phyloP scores from a whole-genome alignment of 2,113 vertebrate genomes.

The Felis chaus region DNA sequence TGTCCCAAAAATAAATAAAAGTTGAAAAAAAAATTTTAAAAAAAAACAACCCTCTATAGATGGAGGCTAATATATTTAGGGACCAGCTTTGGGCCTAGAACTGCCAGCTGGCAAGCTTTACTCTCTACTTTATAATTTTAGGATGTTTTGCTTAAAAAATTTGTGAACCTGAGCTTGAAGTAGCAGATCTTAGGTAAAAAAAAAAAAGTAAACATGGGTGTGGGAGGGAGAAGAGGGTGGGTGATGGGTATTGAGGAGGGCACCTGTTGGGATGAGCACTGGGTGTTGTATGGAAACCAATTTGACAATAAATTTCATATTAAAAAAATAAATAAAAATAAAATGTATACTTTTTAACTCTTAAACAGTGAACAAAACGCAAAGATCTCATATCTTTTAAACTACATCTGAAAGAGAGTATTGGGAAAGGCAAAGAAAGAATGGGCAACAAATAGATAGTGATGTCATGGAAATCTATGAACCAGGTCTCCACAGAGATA shows the following conservation, averaged over 20 bases:
- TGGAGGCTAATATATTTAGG: neutral
- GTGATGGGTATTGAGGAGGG: too few species aligned
- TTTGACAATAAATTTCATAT: too few species aligned
- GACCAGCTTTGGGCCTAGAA: too few species aligned
- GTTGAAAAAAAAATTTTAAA: too few species aligned
- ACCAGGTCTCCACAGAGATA: neutral
- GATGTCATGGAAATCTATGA: neutral
- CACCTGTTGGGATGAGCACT: too few species aligned
- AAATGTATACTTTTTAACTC: too few species aligned
- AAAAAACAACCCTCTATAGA: neutral
- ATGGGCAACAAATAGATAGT: neutral
- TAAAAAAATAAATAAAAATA: neutral
- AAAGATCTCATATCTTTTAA: constrained; percentile 18
- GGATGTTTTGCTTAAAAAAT: constrained; percentile 3
- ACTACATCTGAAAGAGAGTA: neutral
- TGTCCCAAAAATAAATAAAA: too few species aligned
- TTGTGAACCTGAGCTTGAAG: neutral
- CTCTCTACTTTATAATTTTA: neutral
- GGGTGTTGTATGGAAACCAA: too few species aligned
- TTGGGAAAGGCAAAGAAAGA: constrained; percentile 20
- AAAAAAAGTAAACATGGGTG: neutral
- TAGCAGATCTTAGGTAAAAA: neutral
- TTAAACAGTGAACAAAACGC: neutral
- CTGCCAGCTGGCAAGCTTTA: neutral
- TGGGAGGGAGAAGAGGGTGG: too few species aligned